These are phyloP conservation scores for Epistrophe eligans DNA, from an alignment of 2,888 invertebrate species.

Conservation along the genomic window DNA sequence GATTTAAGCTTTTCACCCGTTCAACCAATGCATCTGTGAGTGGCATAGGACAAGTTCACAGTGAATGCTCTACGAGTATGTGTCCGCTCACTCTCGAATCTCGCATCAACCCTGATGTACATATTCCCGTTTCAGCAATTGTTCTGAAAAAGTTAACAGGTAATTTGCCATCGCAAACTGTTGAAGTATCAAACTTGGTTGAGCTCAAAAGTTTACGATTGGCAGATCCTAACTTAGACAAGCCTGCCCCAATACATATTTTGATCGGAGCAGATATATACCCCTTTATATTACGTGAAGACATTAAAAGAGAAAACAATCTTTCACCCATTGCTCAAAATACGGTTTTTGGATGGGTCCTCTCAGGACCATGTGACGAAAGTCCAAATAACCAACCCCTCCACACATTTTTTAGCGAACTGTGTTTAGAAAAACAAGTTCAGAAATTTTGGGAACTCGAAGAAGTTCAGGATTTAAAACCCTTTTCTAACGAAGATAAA, in stretches of 20 bases:
- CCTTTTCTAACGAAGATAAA: slow-evolving; percentile 7
- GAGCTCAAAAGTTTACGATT: not conserved
- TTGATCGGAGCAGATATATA: too few relatives aligned
- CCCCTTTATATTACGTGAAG: not conserved
- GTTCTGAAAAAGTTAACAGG: slow-evolving; percentile 32
- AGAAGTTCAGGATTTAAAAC: slow-evolving; percentile 3
- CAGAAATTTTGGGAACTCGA: slow-evolving; percentile 37
- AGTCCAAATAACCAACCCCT: not conserved
- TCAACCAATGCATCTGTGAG: not conserved
- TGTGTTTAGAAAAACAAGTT: slow-evolving; percentile 20
- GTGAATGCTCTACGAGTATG: slow-evolving; percentile 6
- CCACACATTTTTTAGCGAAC: slow-evolving; percentile 5
- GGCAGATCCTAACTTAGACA: too few relatives aligned
- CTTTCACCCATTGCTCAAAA: slow-evolving; percentile 14
- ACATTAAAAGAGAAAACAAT: slow-evolving; percentile 1
- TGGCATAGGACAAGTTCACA: slow-evolving; percentile 34
- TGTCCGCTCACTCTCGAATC: not conserved
- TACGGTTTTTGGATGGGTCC: slow-evolving; percentile 33
- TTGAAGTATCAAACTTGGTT: not conserved
- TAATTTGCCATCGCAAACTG: too few relatives aligned
- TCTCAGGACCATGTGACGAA: slow-evolving; percentile 10
- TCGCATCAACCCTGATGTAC: not conserved
- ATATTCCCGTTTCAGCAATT: too few relatives aligned
- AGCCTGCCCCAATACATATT: too few relatives aligned
- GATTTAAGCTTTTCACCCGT: not conserved